Evolutionary conservation across 2,113 vertebrate genomes (phyloP).

Genomic region (Sula dactylatra): DNA sequence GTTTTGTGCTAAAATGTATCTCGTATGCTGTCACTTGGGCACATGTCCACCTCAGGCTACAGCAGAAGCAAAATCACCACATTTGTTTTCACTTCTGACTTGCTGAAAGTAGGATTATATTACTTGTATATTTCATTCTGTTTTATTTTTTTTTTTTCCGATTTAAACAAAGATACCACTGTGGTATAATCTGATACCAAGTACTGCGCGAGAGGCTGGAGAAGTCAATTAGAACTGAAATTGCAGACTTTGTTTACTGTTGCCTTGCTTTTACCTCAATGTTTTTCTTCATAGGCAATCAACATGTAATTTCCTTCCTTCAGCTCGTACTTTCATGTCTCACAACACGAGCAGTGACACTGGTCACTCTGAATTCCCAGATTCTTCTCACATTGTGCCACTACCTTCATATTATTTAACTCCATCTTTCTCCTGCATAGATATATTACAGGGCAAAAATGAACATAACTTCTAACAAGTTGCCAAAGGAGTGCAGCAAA

Average conservation of each 20-base stretch:
- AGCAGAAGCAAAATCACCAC: conserved; percentile 23
- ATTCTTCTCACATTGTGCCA: not conserved
- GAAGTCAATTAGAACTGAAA: conserved; percentile 23
- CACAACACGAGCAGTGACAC: not conserved
- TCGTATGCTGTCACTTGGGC: not conserved
- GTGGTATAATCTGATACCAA: conserved; percentile 21
- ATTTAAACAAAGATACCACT: conserved; percentile 47
- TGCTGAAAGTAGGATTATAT: conserved; percentile 49
- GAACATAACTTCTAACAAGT: not conserved
- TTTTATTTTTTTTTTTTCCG: not conserved
- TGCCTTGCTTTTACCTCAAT: conserved; percentile 7
- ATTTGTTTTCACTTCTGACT: conserved; percentile 49
- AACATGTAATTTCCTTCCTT: not conserved
- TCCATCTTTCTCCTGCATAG: not conserved
- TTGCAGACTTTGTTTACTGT: not conserved
- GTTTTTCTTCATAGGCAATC: not conserved
- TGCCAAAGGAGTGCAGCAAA: not conserved
- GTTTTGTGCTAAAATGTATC: conserved; percentile 29
- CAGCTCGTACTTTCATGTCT: not conserved
- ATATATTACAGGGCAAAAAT: not conserved
- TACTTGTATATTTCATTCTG: conserved; percentile 58
- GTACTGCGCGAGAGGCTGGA: not conserved
- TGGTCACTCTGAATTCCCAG: not conserved
- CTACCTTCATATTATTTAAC: not conserved
- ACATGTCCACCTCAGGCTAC: conserved; percentile 21